Evolutionary conservation across 2,113 vertebrate genomes (phyloP).

Genomic region (Spilogale gracilis): DNA sequence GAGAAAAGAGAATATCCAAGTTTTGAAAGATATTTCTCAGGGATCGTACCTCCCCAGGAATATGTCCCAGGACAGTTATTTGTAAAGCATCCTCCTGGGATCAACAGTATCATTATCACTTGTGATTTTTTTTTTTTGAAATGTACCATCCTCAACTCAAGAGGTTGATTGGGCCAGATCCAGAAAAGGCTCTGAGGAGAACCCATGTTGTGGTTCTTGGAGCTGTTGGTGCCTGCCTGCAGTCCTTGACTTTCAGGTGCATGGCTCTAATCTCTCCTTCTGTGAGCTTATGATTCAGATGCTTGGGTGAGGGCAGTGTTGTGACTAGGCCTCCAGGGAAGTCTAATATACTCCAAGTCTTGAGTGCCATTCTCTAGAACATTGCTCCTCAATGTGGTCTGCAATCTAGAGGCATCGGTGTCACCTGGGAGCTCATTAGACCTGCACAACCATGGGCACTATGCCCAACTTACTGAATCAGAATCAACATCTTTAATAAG

Average conservation of each 20-base stretch:
- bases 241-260: background rate
- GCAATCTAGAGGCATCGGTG: background rate
- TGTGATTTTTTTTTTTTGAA: background rate
- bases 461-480: background rate
- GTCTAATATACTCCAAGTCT: background rate
- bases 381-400: background rate
- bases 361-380: background rate
- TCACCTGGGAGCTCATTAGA: background rate
- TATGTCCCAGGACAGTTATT: background rate
- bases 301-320: background rate
- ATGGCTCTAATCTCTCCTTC: background rate
- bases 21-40: conserved; percentile 30
- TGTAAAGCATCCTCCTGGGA: background rate
- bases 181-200: background rate
- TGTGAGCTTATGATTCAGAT: background rate
- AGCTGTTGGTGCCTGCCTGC: background rate
- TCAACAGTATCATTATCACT: background rate
- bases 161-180: background rate
- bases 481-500: background rate
- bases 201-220: background rate
- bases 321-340: background rate
- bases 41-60: background rate
- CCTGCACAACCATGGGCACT: background rate
- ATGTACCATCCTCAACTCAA: background rate
- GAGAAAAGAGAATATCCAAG: background rate